Base-by-base conservation (phyloP, 2,113 vertebrate species). In the Daubentonia madagascariensis region DNA sequence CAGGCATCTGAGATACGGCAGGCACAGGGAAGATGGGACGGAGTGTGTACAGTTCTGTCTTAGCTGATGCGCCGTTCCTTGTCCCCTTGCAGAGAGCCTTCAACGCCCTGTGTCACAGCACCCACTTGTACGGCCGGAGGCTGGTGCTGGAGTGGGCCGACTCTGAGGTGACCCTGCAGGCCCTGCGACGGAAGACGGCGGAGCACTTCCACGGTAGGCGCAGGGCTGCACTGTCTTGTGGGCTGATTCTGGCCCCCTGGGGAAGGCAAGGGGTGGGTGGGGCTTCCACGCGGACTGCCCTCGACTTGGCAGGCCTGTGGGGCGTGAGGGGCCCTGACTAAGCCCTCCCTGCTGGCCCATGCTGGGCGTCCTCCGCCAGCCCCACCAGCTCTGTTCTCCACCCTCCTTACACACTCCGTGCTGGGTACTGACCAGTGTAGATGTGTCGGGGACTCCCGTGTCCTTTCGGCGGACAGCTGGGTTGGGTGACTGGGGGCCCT, bases 81-180 rank as follows among this genome's bases (percentile, higher is more conserved):
- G 11, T 4, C 37, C 12, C 54, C 63, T 32, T 17, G 96, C 98
- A 99, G 99, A 99, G 99, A 99, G 99, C 99, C 0, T 99, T 99
- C 98, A 97, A 89, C 0, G 99, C 99, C 0, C 98, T 99, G 92
- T 99, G 99, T 98, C 99, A 99, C 98, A 99, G 99, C 98, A 99
- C 99, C 0, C 99, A 99, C 98, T 89, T 99, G 97, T 99, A 99
- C 0, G 99, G 99, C 76, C 99, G 99, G 68, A 99, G 99, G 93
- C 99, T 99, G 93, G 99, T 99, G 79, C 97, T 99, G 97, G 99
- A 99, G 97, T 99, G 99, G 99, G 99, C 99, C 0, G 99, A 99
- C 78, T 95, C 99, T 0, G 99, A 99, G 96, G 99, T 99, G 84
- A 99, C 99, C 0, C 98, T 99, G 50, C 99, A 99, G 92, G 97